Percentiles rank a stretch among this genome's conserved stretches.
These are phyloP conservation scores for Vanessa cardui DNA, from an alignment of 2,888 invertebrate genomes.

Conservation along the genomic window DNA sequence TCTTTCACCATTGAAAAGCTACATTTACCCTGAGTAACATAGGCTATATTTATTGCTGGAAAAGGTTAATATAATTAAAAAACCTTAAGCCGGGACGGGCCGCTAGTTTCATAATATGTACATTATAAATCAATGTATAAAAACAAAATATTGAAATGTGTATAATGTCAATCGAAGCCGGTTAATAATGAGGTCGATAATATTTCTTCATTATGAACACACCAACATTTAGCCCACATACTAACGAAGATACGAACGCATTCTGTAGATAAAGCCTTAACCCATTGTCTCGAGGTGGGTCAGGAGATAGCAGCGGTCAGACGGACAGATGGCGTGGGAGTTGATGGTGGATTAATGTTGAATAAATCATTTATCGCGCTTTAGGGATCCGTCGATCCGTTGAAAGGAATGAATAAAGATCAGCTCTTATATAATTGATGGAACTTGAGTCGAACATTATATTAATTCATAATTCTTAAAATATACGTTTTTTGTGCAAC, in stretches of 20 bases:
- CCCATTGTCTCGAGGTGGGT: conserved; percentile 56
- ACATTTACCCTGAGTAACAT: no score
- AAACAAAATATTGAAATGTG: no score
- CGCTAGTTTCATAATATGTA: no score
- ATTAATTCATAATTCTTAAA: no score
- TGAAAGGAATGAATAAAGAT: not conserved
- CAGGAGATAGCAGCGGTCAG: conserved; percentile 40
- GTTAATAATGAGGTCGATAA: conserved; percentile 19
- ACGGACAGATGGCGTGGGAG: conserved; percentile 57
- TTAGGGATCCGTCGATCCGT: conserved; percentile 48
- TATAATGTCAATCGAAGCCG: no score
- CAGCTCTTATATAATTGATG: not conserved
- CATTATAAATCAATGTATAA: no score
- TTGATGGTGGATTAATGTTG: conserved; percentile 51
- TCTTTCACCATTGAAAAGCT: no score
- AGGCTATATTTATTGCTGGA: no score
- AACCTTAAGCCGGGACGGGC: no score
- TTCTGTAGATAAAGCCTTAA: conserved; percentile 58
- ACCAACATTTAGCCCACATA: conserved; percentile 43
- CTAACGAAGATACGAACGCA: conserved; percentile 49
- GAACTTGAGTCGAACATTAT: not conserved
- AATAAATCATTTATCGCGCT: conserved; percentile 53
- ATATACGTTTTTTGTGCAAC: no score
- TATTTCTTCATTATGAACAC: conserved; percentile 37
- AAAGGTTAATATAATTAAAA: no score